phyloP scores from a whole-genome alignment of 1,140 invertebrate species.

The Macrosteles quadrilineatus region DNA sequence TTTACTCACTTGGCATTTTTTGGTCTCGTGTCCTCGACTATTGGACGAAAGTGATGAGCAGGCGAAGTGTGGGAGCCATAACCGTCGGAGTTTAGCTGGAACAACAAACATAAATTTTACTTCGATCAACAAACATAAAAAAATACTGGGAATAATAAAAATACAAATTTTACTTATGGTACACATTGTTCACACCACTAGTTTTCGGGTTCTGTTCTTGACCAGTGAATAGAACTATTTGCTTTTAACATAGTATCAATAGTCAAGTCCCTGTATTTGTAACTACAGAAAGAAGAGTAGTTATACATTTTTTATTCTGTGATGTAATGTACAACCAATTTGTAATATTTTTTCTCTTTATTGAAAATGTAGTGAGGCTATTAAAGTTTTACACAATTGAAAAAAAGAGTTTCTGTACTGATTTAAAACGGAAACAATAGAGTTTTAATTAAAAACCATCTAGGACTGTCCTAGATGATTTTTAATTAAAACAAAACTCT shows the following conservation, averaged over 20 bases:
- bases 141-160: neutral
- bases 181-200: conserved; percentile 24
- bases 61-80: conserved; percentile 84
- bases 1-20: conserved; percentile 90
- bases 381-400: too few species aligned
- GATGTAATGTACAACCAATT: too few species aligned
- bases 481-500: too few species aligned
- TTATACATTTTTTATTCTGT: too few species aligned
- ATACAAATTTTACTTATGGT: conserved; percentile 32
- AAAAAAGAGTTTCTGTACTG: too few species aligned
- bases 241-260: neutral
- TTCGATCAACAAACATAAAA: neutral
- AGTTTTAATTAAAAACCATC: too few species aligned
- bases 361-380: too few species aligned
- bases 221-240: neutral
- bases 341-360: too few species aligned
- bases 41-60: conserved; percentile 62
- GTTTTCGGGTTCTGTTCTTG: neutral
- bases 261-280: neutral
- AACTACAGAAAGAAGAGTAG: neutral
- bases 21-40: conserved; percentile 59
- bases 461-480: too few species aligned
- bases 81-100: conserved; percentile 73
- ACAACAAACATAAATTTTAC: conserved; percentile 35
- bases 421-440: too few species aligned